phyloP scores from a whole-genome alignment of 2,888 invertebrate genomes.

The Drosophila pseudotakahashii region DNA sequence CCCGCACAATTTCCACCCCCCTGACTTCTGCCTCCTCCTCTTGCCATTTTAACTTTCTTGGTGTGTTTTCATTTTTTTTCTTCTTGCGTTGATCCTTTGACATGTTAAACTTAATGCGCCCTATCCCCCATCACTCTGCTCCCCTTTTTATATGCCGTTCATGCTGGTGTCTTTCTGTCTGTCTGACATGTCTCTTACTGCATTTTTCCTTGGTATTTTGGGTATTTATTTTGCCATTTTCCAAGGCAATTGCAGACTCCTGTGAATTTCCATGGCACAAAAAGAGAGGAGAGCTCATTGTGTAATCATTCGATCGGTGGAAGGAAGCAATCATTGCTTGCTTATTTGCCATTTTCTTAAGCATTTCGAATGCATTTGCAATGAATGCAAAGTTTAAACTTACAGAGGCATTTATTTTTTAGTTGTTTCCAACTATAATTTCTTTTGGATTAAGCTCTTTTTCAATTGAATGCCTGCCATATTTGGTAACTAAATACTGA shows the following conservation, averaged over 20 bases:
- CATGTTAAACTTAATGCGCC: constrained; percentile 80
- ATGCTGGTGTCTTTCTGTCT: constrained; percentile 34
- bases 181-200: constrained; percentile 61
- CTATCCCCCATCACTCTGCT: constrained; percentile 23
- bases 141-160: constrained; percentile 3
- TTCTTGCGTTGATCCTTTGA: constrained; percentile 75
- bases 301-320: constrained; percentile 58
- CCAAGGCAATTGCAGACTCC: constrained; percentile 34
- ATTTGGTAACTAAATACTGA: neutral
- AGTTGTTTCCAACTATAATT: neutral
- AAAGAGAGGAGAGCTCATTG: constrained; percentile 31
- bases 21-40: constrained; percentile 30
- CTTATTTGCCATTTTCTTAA: constrained; percentile 55
- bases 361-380: constrained; percentile 35
- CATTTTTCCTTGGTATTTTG: constrained; percentile 57
- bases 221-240: constrained; percentile 44
- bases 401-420: neutral
- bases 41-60: constrained; percentile 32
- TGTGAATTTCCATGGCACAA: constrained; percentile 37
- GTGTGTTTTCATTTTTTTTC: constrained; percentile 19
- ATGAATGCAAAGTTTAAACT: constrained; percentile 22
- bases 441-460: neutral
- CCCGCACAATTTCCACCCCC: constrained; percentile 26
- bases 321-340: constrained; percentile 46
- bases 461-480: neutral